A percentile compares a stretch with the other conserved stretches of the same genome.
Evolutionary conservation across 2,797 vertebrate genomes (phyloP).

Genomic region (Danio choprae): DNA sequence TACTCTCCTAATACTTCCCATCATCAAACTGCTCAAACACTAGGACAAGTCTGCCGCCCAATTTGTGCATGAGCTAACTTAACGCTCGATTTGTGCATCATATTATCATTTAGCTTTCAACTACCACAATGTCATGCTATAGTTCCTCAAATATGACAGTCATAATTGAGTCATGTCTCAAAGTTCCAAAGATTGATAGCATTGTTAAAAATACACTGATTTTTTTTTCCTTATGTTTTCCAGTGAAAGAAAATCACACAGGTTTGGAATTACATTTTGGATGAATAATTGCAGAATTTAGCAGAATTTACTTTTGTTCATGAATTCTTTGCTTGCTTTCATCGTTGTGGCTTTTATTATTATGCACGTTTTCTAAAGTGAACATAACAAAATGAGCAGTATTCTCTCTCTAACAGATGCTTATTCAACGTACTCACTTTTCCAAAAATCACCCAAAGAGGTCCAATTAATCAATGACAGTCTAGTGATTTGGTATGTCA

Average conservation of each 20-base stretch:
- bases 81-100: slow-evolving; percentile 1
- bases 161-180: background rate
- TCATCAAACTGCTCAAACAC: background rate
- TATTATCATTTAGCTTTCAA: background rate
- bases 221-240: background rate
- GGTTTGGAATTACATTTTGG: background rate
- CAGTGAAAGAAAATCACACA: background rate
- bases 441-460: too few relatives aligned
- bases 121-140: too few relatives aligned
- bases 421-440: too few relatives aligned
- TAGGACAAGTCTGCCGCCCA: slow-evolving; percentile 87
- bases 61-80: slow-evolving; percentile 83
- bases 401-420: too few relatives aligned
- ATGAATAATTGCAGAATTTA: background rate
- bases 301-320: too few relatives aligned
- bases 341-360: too few relatives aligned
- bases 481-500: too few relatives aligned
- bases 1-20: slow-evolving; percentile 15
- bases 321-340: too few relatives aligned
- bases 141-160: background rate
- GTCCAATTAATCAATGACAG: too few relatives aligned
- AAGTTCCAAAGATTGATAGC: background rate
- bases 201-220: background rate
- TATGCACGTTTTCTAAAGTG: too few relatives aligned
- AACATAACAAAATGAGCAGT: too few relatives aligned